These are phyloP conservation scores for Trinectes maculatus DNA, from an alignment of 2,113 vertebrate genomes.

Conservation along the genomic window DNA sequence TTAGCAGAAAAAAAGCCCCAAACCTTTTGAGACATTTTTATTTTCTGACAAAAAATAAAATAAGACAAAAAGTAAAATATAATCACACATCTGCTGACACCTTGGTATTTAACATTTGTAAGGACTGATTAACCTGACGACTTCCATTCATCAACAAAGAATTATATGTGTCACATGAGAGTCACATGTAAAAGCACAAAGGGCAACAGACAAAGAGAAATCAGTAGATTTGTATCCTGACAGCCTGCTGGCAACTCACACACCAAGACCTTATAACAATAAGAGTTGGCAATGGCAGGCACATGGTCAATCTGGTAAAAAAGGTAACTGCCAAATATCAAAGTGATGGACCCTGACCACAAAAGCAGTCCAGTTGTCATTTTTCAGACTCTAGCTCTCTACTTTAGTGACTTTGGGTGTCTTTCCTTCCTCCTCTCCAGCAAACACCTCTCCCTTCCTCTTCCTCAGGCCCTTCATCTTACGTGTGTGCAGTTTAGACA, in stretches of 20 bases:
- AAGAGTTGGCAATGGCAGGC: background rate
- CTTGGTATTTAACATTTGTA: background rate
- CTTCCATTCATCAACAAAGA: background rate
- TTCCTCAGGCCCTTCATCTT: slow-evolving; percentile 97
- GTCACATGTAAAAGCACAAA: background rate
- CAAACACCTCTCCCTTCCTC: slow-evolving; percentile 72
- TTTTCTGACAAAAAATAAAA: too few relatives aligned
- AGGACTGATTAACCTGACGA: background rate
- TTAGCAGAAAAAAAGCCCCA: too few relatives aligned
- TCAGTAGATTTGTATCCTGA: background rate
- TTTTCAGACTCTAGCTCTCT: slow-evolving; percentile 44
- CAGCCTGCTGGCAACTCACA: background rate
- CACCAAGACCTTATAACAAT: background rate
- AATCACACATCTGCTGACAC: too few relatives aligned
- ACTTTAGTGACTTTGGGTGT: slow-evolving; percentile 81
- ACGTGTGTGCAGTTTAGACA: slow-evolving; percentile 90
- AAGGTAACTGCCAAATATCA: background rate
- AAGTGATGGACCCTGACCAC: background rate
- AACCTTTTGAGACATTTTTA: too few relatives aligned
- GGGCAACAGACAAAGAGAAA: background rate
- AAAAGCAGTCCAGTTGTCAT: background rate
- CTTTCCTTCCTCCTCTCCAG: slow-evolving; percentile 55
- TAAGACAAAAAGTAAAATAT: too few relatives aligned
- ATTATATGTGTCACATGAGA: background rate
- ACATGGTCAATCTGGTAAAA: background rate